Conservation (phyloP, 2,797 vertebrate species). For the Prionace glauca region DNA sequence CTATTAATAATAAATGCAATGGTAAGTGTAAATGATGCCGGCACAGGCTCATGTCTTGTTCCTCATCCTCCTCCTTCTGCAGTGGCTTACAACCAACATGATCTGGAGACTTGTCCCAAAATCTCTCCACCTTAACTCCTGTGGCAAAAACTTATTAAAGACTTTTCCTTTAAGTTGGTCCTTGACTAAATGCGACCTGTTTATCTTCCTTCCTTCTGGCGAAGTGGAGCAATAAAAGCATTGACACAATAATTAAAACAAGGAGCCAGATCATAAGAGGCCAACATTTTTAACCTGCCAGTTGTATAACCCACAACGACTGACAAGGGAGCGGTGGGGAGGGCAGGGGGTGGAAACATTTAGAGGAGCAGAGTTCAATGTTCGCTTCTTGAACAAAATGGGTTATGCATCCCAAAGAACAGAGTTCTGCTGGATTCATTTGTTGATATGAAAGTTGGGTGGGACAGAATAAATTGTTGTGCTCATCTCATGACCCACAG, state of each 20-base stretch:
- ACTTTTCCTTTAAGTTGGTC: no score
- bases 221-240: neutral
- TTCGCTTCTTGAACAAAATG: neutral
- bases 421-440: neutral
- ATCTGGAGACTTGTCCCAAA: no score
- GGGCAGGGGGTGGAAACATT: neutral
- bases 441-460: neutral
- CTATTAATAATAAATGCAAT: neutral
- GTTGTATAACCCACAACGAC: neutral
- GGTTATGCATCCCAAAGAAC: neutral
- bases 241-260: neutral
- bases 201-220: no score
- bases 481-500: conserved; percentile 42
- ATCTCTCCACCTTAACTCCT: no score
- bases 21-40: no score
- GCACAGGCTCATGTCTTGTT: no score
- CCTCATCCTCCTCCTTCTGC: no score
- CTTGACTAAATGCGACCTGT: no score
- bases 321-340: neutral
- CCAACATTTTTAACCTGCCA: neutral
- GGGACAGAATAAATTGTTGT: conserved; percentile 43
- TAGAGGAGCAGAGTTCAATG: neutral
- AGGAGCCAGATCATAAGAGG: neutral
- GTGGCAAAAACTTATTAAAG: no score
- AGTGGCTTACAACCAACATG: no score